Evolutionary conservation across 2,797 vertebrate genomes (phyloP), one percentile per base, ranked within the genome.

Genomic region (Vireo griseus): DNA sequence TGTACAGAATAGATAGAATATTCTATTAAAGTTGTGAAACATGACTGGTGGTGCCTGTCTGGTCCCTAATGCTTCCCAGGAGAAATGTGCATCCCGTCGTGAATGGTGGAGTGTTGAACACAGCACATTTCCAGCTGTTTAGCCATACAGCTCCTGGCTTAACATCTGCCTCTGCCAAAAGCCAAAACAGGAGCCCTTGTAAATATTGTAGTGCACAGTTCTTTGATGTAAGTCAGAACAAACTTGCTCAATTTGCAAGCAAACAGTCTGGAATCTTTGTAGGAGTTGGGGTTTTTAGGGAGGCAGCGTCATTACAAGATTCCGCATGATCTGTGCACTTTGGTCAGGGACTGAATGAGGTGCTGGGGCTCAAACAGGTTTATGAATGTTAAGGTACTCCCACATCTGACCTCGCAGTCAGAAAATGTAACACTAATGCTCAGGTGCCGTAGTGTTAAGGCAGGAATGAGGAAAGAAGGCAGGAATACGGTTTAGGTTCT

Each of bases 21-120:
- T 99, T 99, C 98, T 99, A 99, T 99, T 99, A 99, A 99, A 99
- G 98, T 99, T 99, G 98, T 99, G 98, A 97, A 97, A 98, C 98
- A 97, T 97, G 96, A 97, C 96, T 13, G 39, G 39, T 78, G 44
- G 52, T 96, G 87, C 85, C 63, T 76, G 95, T 96, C 93, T 97
- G 80, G 63, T 96, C 96, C 89, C 0, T 96, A 35, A 84, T 10
- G 51, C 42, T 94, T 92, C 72, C 44, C 28, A 55, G 58, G 45
- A 73, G 62, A 44, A 84, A 24, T 4, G 12, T 44, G 14, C n/a
- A 18, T 48, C 54, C 28, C 2, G 3, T 71, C 48, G 50, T 35
- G 18, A 50, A 21, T 0, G 2, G 29, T 58, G 57, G 31, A 29
- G 20, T 44, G 62, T 90, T 63, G 7, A 29, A n/a, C 6, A 9